A percentile compares a stretch with the other conserved stretches of the same genome.
Conservation (phyloP, 1,140 invertebrate genomes). For the Lucilia sericata region DNA sequence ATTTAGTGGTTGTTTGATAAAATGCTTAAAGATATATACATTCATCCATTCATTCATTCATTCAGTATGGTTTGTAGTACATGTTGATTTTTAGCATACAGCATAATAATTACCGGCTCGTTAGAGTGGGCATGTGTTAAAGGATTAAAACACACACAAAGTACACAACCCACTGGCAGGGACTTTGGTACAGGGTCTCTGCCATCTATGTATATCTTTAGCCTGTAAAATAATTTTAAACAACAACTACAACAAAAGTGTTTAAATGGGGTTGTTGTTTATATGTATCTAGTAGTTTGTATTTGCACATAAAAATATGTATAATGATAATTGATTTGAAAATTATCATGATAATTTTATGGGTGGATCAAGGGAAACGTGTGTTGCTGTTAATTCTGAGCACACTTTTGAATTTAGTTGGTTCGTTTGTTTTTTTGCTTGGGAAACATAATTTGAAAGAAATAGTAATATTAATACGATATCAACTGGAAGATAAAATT, state of each 20-base stretch:
- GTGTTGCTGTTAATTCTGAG: neutral
- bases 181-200: no score
- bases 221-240: no score
- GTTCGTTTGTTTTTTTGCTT: no score
- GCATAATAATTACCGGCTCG: neutral
- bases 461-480: no score
- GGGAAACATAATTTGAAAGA: no score
- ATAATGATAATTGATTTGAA: constrained; percentile 17
- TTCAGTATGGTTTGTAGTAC: neutral
- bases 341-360: constrained; percentile 19
- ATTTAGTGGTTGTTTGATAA: constrained; percentile 20
- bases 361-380: neutral
- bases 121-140: constrained; percentile 8
- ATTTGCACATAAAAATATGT: neutral
- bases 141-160: neutral
- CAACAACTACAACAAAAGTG: neutral
- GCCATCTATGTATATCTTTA: neutral
- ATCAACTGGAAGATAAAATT: no score
- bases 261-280: neutral
- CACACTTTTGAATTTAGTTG: no score
- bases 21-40: constrained; percentile 1
- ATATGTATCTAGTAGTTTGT: no score
- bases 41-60: neutral
- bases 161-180: neutral
- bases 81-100: constrained; percentile 7